Conservation (phyloP, 2,888 invertebrate genomes). For the Sesia bembeciformis region DNA sequence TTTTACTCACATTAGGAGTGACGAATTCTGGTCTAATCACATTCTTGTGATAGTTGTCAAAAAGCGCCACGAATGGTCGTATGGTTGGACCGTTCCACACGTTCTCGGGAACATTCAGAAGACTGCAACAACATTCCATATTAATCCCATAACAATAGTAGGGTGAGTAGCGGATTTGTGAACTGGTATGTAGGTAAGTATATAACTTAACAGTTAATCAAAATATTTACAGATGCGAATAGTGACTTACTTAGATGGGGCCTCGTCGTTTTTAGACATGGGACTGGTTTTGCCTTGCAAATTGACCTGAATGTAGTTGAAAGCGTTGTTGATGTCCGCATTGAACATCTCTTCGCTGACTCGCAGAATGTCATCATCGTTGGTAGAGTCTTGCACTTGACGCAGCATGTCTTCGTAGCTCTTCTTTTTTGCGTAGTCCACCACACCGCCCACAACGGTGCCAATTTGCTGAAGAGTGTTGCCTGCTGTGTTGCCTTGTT, state of each 20-base stretch:
- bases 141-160: not conserved
- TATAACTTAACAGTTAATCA: not conserved
- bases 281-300: constrained; percentile 83
- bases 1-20: constrained; percentile 65
- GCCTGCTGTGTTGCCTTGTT: constrained; percentile 51
- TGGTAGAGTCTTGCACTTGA: constrained; percentile 68
- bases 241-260: constrained; percentile 80
- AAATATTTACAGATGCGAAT: constrained; percentile 1
- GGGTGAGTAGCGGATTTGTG: not conserved
- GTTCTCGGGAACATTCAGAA: constrained; percentile 78
- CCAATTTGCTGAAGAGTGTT: constrained; percentile 61
- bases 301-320: constrained; percentile 79
- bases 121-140: constrained; percentile 54
- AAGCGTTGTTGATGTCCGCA: constrained; percentile 84
- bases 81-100: constrained; percentile 81
- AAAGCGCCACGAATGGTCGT: constrained; percentile 77
- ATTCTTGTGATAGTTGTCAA: constrained; percentile 86
- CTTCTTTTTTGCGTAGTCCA: constrained; percentile 65
- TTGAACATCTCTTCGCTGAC: constrained; percentile 82
- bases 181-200: not conserved
- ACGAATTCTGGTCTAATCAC: constrained; percentile 79
- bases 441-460: constrained; percentile 63
- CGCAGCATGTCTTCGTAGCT: constrained; percentile 59
- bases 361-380: constrained; percentile 79
- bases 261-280: constrained; percentile 80